Conservation (phyloP, 2,888 invertebrate genomes). For the Fabriciana adippe region DNA sequence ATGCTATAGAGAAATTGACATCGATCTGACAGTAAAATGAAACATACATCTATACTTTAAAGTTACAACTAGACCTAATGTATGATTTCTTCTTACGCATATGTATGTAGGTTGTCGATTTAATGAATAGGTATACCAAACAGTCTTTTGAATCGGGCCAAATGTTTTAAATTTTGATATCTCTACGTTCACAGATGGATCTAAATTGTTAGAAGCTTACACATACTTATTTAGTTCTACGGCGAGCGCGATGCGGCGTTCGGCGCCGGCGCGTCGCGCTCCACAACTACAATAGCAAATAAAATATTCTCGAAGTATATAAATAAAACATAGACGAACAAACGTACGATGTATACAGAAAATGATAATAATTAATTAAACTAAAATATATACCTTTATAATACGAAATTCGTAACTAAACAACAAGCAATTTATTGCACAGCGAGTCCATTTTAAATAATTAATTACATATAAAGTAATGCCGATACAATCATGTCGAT, state of each 20-base stretch:
- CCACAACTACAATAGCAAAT: conserved; percentile 33
- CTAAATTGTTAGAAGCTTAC: conserved; percentile 69
- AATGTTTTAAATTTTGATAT: conserved; percentile 82
- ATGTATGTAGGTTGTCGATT: conserved; percentile 64
- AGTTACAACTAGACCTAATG: conserved; percentile 67
- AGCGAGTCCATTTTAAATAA: conserved; percentile 77
- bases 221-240: conserved; percentile 56
- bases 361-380: conserved; percentile 49
- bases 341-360: conserved; percentile 55
- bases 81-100: conserved; percentile 61
- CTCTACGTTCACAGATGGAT: conserved; percentile 74
- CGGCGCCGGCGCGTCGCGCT: conserved; percentile 26
- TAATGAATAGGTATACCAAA: conserved; percentile 85
- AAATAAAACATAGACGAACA: conserved; percentile 59
- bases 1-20: conserved; percentile 66
- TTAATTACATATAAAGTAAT: conserved; percentile 66
- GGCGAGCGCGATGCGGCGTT: conserved; percentile 41
- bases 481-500: conserved; percentile 51
- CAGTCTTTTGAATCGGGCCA: conserved; percentile 87
- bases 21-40: conserved; percentile 62
- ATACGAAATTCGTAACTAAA: conserved; percentile 74
- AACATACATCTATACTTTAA: conserved; percentile 55
- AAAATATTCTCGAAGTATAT: conserved; percentile 49
- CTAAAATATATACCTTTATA: conserved; percentile 56
- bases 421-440: conserved; percentile 80